Percentiles rank a stretch among this genome's conserved stretches.
Evolutionary conservation across 1,140 invertebrate genomes (phyloP).

Genomic region (Lordiphosa stackelbergi): DNA sequence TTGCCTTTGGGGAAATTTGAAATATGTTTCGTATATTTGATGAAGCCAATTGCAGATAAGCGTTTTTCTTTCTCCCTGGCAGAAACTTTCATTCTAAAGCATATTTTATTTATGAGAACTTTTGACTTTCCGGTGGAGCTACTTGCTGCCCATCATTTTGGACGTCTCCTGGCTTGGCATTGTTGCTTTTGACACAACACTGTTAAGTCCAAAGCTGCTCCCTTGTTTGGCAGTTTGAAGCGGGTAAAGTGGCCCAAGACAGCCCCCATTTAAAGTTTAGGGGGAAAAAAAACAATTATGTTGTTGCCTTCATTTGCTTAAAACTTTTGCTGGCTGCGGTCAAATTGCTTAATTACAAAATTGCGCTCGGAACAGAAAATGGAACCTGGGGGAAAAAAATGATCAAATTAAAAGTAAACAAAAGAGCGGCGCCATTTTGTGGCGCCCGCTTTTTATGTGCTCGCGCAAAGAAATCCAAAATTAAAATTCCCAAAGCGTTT

Average conservation of each 20-base stretch:
- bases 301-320: conserved; percentile 67
- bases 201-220: conserved; percentile 6
- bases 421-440: conserved; percentile 68
- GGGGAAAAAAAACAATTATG: conserved; percentile 49
- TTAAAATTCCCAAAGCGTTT: conserved; percentile 74
- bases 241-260: conserved; percentile 29
- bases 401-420: conserved; percentile 75
- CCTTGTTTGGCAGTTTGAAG: conserved; percentile 48
- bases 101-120: conserved; percentile 61
- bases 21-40: conserved; percentile 59
- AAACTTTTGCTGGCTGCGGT: conserved; percentile 63
- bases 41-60: conserved; percentile 70
- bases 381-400: conserved; percentile 18
- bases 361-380: conserved; percentile 36
- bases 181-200: conserved; percentile 40
- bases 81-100: conserved; percentile 24
- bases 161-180: conserved; percentile 24
- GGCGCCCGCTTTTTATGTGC: conserved; percentile 50
- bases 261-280: conserved; percentile 29
- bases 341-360: conserved; percentile 75
- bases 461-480: conserved; percentile 60
- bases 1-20: conserved; percentile 62
- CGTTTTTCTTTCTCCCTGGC: conserved; percentile 51
- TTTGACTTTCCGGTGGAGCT: conserved; percentile 26
- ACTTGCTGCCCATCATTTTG: conserved; percentile 21